These are phyloP conservation scores for Dysidea cf. avara DNA, from an alignment of 37 sponge, comb jelly and placozoan genomes.

Conservation along the genomic window DNA sequence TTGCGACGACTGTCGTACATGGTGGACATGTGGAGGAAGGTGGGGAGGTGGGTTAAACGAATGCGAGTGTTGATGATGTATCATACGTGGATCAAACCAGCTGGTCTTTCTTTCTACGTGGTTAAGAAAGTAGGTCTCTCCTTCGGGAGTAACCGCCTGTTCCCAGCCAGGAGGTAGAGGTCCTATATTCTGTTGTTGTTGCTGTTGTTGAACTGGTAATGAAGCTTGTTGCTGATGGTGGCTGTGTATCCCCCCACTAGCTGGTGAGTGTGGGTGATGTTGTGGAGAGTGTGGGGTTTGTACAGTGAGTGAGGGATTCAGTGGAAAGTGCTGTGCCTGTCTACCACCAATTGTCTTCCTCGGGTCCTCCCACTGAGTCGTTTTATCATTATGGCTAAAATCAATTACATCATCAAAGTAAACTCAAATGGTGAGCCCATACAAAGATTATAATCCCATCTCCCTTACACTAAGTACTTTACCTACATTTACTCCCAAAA, in stretches of 20 bases:
- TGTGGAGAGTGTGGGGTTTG: slow-evolving; percentile 9
- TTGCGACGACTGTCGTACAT: slow-evolving; percentile 9
- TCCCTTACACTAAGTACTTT: no score
- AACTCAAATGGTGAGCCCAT: no score
- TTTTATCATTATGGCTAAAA: slow-evolving; percentile 63
- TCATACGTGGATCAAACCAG: slow-evolving; percentile 43
- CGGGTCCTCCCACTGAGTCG: slow-evolving; percentile 79
- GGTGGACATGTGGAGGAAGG: not conserved
- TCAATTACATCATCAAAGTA: not conserved
- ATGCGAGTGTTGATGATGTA: slow-evolving; percentile 46
- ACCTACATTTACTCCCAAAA: no score
- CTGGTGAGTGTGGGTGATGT: slow-evolving; percentile 17
- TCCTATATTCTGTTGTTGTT: slow-evolving; percentile 23
- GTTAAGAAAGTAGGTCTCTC: slow-evolving; percentile 59
- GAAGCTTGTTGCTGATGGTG: slow-evolving; percentile 11
- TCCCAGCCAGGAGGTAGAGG: slow-evolving; percentile 65
- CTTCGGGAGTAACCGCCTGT: slow-evolving; percentile 58
- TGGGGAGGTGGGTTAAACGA: not conserved
- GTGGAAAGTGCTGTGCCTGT: no score
- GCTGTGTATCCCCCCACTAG: slow-evolving; percentile 1
- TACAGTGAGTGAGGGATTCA: not conserved
- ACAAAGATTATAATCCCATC: no score
- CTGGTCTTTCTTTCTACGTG: slow-evolving; percentile 64
- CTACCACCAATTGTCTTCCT: slow-evolving; percentile 39
- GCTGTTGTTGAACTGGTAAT: slow-evolving; percentile 1